These are phyloP conservation scores for Aphodius granarius DNA, from an alignment of 2,888 invertebrate genomes.

Conservation along the genomic window DNA sequence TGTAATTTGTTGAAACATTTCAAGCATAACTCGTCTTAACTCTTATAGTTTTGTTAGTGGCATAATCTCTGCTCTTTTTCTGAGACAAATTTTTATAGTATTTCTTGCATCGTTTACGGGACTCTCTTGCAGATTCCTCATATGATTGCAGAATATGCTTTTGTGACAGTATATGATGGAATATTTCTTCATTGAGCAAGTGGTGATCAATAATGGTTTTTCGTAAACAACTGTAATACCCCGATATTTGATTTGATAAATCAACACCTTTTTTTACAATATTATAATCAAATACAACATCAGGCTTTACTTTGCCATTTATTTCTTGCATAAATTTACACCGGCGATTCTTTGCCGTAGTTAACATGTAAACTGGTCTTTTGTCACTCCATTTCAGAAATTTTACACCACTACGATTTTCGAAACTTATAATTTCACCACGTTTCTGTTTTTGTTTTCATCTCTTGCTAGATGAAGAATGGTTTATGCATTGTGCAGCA, in stretches of 20 bases:
- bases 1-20: too few species aligned
- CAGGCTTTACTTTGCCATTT: conserved; percentile 25
- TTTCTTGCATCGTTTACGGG: conserved; percentile 26
- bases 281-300: conserved; percentile 27
- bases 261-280: conserved; percentile 26
- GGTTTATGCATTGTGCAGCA: not conserved
- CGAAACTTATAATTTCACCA: conserved; percentile 36
- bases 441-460: conserved; percentile 36
- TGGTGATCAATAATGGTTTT: conserved; percentile 28
- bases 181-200: conserved; percentile 17
- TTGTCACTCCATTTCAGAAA: conserved; percentile 38
- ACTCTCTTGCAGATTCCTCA: conserved; percentile 27
- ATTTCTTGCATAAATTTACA: conserved; percentile 22
- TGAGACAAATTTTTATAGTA: conserved; percentile 26
- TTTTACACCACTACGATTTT: conserved; percentile 38
- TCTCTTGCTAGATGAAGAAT: conserved; percentile 1
- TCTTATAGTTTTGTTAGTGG: too few species aligned
- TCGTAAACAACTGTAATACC: conserved; percentile 27
- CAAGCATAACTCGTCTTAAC: too few species aligned
- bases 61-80: conserved; percentile 22
- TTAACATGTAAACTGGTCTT: conserved; percentile 27
- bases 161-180: conserved; percentile 3
- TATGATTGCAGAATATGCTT: conserved; percentile 28
- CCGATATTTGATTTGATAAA: conserved; percentile 26
- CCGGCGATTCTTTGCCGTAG: conserved; percentile 23